These are phyloP conservation scores for Orientallactaga bullata DNA, from an alignment of 2,113 vertebrate species.

Conservation along the genomic window DNA sequence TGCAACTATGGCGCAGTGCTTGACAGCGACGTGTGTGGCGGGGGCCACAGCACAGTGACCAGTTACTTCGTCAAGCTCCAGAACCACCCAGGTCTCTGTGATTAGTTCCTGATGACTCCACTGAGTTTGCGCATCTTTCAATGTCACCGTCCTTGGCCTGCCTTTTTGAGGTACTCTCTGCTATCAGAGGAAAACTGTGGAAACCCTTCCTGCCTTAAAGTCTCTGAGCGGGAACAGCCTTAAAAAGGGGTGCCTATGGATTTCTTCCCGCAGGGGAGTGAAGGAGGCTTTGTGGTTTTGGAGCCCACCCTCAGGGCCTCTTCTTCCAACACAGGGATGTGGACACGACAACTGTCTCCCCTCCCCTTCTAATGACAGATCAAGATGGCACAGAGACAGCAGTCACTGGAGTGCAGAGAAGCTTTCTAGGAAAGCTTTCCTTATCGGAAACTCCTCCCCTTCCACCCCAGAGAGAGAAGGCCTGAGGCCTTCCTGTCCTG, in stretches of 20 bases:
- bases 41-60: background rate
- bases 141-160: background rate
- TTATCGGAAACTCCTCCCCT: background rate
- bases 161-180: background rate
- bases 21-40: background rate
- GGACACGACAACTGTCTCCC: background rate
- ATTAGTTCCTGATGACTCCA: background rate
- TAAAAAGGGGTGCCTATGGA: background rate
- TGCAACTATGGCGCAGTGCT: background rate
- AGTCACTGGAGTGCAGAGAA: fast-evolving
- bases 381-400: background rate
- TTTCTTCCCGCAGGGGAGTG: background rate
- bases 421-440: background rate
- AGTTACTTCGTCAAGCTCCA: background rate
- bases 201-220: background rate
- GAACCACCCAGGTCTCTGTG: background rate
- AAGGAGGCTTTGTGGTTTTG: background rate
- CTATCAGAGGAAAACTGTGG: background rate
- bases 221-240: background rate
- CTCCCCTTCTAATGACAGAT: background rate
- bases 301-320: background rate
- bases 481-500: fast-evolving
- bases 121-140: background rate
- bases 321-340: background rate
- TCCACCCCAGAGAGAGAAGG: fast-evolving